Evolutionary conservation across 2,888 invertebrate species (phyloP).

Genomic region (Lasioglossum marginatum): DNA sequence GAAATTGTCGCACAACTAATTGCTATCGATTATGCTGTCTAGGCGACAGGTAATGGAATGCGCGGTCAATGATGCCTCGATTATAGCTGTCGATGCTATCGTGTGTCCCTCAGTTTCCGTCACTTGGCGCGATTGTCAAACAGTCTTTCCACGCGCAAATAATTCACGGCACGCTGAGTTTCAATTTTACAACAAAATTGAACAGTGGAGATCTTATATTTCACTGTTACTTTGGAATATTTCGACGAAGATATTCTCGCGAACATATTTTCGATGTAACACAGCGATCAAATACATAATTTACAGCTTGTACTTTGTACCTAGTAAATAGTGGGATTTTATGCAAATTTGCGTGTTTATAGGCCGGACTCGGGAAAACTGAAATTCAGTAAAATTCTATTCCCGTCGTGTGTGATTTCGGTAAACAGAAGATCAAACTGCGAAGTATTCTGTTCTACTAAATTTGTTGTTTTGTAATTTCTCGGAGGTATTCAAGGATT

Average conservation of each 20-base stretch:
- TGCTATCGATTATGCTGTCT: slow-evolving; percentile 21
- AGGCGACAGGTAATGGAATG: slow-evolving; percentile 6
- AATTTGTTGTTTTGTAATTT: background rate
- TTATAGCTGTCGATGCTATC: slow-evolving; percentile 43
- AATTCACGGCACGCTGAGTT: slow-evolving; percentile 29
- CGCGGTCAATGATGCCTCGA: slow-evolving; percentile 40
- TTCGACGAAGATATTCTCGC: background rate
- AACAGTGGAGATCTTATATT: background rate
- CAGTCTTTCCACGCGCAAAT: slow-evolving; percentile 41
- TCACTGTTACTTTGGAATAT: background rate
- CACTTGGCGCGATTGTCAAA: slow-evolving; percentile 46
- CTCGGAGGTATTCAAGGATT: background rate
- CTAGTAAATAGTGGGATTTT: slow-evolving; percentile 8
- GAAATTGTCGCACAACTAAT: background rate
- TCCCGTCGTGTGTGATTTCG: background rate
- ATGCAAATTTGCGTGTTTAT: background rate
- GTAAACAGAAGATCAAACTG: background rate
- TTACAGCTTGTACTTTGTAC: background rate
- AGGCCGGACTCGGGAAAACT: background rate
- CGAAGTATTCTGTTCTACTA: background rate
- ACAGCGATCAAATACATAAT: background rate
- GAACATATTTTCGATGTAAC: background rate
- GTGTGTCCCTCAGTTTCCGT: slow-evolving; percentile 27
- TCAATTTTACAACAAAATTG: slow-evolving; percentile 18
- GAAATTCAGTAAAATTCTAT: background rate